These are phyloP conservation scores for Bubo scandiacus DNA, from an alignment of 2,113 vertebrate species.

Conservation along the genomic window DNA sequence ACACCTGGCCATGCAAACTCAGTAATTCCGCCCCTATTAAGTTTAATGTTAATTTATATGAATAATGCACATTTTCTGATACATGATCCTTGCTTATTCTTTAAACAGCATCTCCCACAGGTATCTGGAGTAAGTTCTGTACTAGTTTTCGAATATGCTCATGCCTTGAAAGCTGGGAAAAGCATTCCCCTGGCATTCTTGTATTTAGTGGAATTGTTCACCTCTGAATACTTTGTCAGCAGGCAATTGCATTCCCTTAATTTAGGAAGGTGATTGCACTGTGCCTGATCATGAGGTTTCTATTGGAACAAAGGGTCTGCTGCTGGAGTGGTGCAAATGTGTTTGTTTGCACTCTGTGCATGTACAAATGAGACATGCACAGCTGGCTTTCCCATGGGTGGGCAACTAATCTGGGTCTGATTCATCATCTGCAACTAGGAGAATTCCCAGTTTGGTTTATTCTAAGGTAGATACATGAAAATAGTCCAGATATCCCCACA, in stretches of 20 bases:
- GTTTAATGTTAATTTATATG: background rate
- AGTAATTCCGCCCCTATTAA: background rate
- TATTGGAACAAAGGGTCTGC: background rate
- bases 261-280: background rate
- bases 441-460: background rate
- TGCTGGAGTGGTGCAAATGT: background rate
- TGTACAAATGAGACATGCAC: background rate
- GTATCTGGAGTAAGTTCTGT: background rate
- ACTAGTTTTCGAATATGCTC: background rate
- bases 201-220: background rate
- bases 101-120: background rate
- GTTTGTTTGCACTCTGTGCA: background rate
- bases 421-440: background rate
- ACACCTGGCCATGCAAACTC: background rate
- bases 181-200: background rate
- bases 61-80: background rate
- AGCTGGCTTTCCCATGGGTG: background rate
- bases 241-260: background rate
- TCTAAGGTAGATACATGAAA: background rate
- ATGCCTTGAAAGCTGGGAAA: background rate
- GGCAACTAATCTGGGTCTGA: background rate
- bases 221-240: background rate
- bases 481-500: background rate
- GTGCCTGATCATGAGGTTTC: background rate
- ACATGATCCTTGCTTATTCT: background rate